Evolutionary conservation across 2,113 vertebrate species (phyloP).

Genomic region (Anseranas semipalmata): DNA sequence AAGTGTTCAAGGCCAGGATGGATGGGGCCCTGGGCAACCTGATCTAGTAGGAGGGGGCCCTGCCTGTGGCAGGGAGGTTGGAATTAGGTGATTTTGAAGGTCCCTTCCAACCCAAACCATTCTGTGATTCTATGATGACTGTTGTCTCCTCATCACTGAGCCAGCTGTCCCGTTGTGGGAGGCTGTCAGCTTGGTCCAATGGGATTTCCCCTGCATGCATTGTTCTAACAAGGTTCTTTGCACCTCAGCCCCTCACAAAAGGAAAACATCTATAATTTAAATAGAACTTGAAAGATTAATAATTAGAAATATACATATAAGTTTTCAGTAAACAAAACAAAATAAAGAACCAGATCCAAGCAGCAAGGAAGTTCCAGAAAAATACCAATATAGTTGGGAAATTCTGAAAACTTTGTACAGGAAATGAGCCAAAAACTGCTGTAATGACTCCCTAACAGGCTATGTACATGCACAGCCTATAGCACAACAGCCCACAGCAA

Average conservation of each 20-base stretch:
- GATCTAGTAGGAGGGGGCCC: no score
- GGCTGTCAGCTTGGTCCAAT: neutral
- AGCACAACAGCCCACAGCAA: neutral
- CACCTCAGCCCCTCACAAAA: neutral
- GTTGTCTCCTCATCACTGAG: neutral
- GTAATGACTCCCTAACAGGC: neutral
- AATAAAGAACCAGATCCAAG: neutral
- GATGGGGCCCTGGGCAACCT: no score
- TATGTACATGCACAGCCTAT: neutral
- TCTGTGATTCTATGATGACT: neutral
- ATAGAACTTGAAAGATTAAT: neutral
- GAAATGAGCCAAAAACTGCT: neutral
- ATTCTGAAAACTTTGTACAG: neutral
- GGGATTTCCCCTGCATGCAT: neutral
- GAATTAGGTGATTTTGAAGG: no score
- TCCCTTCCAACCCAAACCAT: no score
- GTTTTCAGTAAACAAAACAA: neutral
- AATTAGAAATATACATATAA: neutral
- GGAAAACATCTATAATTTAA: neutral
- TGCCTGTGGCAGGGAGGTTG: no score
- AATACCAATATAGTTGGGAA: neutral
- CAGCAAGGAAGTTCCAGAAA: neutral
- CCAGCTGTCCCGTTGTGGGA: neutral
- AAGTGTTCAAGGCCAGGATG: no score
- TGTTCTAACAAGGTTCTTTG: neutral